phyloP scores from a whole-genome alignment of 2,888 invertebrate species.

The Drosophila tanythrix region DNA sequence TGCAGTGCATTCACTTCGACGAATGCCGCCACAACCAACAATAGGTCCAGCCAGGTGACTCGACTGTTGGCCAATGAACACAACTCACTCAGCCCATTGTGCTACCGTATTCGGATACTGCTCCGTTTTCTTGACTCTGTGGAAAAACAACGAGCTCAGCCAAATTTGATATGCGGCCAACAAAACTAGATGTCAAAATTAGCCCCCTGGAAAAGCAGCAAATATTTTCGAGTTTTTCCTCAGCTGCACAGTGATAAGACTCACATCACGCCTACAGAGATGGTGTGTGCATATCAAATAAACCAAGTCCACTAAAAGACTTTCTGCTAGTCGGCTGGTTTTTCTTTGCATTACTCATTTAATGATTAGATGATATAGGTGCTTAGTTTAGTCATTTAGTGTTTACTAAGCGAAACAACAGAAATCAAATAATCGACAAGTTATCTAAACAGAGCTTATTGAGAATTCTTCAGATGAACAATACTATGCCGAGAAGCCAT shows the following conservation, averaged over 20 bases:
- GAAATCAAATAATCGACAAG: not conserved
- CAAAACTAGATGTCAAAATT: not conserved
- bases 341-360: not conserved
- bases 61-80: not conserved
- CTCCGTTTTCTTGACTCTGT: not conserved
- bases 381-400: not conserved
- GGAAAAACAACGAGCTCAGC: not conserved
- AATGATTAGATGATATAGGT: not conserved
- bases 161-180: not conserved
- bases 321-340: not conserved
- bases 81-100: not conserved
- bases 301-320: not conserved
- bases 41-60: not conserved
- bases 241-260: not conserved
- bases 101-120: not conserved
- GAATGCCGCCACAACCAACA: slow-evolving; percentile 5
- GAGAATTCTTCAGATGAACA: not conserved
- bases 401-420: not conserved
- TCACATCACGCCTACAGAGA: not conserved
- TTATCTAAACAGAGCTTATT: not conserved
- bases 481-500: not conserved
- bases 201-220: not conserved
- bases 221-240: not conserved
- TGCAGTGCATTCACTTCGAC: slow-evolving; percentile 12
- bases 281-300: not conserved